Percentiles rank a stretch among this genome's conserved stretches.
phyloP scores from a whole-genome alignment of 2,113 vertebrate genomes.

The Gnathonemus echidnorhynchus region DNA sequence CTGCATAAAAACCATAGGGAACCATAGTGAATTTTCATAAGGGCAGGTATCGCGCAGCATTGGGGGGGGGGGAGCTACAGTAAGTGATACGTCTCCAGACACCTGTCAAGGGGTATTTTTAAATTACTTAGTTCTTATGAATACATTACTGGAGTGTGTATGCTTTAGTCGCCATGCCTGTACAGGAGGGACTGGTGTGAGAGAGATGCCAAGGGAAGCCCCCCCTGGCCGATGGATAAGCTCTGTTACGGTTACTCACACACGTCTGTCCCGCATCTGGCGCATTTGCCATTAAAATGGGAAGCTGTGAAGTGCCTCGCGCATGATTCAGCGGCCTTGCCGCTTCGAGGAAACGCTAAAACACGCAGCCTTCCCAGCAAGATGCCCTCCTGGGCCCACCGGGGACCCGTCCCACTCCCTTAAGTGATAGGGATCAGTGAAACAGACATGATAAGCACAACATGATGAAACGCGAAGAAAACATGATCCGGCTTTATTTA shows the following conservation, averaged over 20 bases:
- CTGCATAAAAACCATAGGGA: no score
- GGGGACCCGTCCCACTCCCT: background rate
- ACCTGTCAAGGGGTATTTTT: background rate
- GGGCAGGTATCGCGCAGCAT: background rate
- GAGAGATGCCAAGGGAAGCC: background rate
- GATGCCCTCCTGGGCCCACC: background rate
- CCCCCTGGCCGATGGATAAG: background rate
- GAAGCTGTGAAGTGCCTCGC: background rate
- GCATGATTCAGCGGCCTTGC: background rate
- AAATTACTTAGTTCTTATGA: background rate
- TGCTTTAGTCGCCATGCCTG: background rate
- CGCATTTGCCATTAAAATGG: background rate
- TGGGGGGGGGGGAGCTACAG: background rate
- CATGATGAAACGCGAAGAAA: background rate
- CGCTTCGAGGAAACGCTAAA: background rate
- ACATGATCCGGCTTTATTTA: background rate
- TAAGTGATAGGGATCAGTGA: background rate
- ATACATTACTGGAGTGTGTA: background rate
- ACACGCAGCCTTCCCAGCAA: background rate
- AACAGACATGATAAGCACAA: background rate
- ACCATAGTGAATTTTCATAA: no score
- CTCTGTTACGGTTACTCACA: background rate
- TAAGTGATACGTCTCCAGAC: background rate
- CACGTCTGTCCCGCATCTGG: background rate
- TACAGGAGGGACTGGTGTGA: background rate